Evolutionary conservation across 30 jellyfish, hydroid and myxozoan species (phyloP), one percentile per base, ranked within the genome.

Genomic region (Haliclystus octoradiatus): DNA sequence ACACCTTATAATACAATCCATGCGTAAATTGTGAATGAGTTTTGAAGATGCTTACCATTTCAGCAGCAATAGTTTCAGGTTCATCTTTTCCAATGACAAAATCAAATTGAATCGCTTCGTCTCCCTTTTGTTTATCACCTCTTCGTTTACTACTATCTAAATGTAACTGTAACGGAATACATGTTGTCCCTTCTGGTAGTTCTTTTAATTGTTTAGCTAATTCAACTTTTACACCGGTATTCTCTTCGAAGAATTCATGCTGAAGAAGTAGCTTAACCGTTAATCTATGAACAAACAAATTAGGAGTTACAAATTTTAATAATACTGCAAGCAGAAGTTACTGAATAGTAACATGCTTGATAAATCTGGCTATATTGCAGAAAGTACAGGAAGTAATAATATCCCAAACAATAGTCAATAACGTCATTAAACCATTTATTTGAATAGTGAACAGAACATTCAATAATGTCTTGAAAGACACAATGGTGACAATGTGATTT

Each of bases 81-180:
- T 76, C 94, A 73, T 91, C 99, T 49, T 91, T 93, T 1, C 90
- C 93, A 22, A 81, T 86, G 33, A 76, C 62, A 49, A 75, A 91
- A 47, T 91, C 99, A 63, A 91, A 91, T 26, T 85, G 90, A 52
- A 91, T 91, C 0, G 95, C 99, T 65, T 91, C 99, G 74, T 91
- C 99, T 30, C 93, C 94, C 47, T 93, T 91, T 69, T 91, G 99
- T 53, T 84, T 69, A 7, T 81, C 95, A n/a, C 95, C 78, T 49
- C 69, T 65, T 19, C 92, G 92, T 72, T 91, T 91, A 65, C 79
- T 52, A 47, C 73, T 84, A 34, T 82, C 88, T 1, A 74, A 81
- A 40, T 82, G 73, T 29, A 91, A 73, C 81, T 93, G 94, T 92
- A 91, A 68, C 14, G 99, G 99, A 15, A 91, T 77, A 26, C 67